These are phyloP conservation scores for Lepidothrix coronata DNA, from an alignment of 2,113 vertebrate genomes.

Conservation along the genomic window DNA sequence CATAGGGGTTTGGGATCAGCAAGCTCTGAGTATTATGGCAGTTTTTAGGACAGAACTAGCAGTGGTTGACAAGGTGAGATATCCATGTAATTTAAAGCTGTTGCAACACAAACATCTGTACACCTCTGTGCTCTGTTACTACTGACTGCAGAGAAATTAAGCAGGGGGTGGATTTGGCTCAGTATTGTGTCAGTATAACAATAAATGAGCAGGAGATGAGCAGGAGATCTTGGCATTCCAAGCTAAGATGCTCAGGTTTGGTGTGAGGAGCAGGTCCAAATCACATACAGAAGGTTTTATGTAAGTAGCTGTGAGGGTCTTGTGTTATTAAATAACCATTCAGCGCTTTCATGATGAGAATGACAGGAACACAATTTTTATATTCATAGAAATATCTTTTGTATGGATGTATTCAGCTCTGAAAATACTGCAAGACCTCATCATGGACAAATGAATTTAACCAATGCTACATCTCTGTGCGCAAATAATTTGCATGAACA, in stretches of 20 bases:
- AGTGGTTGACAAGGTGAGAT: background rate
- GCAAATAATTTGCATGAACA: background rate
- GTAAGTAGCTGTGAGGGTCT: background rate
- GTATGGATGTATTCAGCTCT: conserved; percentile 16
- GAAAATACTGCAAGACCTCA: background rate
- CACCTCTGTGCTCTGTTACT: background rate
- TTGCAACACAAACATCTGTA: background rate
- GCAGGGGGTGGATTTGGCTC: background rate
- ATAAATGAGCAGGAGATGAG: background rate
- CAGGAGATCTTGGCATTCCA: background rate
- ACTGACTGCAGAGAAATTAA: background rate
- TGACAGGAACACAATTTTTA: background rate
- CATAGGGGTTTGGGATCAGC: background rate
- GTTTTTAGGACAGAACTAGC: background rate
- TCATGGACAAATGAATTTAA: background rate
- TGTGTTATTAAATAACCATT: background rate
- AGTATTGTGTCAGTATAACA: background rate
- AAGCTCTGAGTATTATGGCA: background rate
- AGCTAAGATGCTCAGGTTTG: background rate
- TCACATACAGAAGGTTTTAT: background rate
- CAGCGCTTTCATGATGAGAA: background rate
- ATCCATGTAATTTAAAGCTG: background rate
- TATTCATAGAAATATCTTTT: background rate
- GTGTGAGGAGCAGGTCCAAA: background rate
- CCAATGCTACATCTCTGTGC: background rate